Conservation (phyloP, 1,140 invertebrate genomes). For the Chionoecetes opilio region DNA sequence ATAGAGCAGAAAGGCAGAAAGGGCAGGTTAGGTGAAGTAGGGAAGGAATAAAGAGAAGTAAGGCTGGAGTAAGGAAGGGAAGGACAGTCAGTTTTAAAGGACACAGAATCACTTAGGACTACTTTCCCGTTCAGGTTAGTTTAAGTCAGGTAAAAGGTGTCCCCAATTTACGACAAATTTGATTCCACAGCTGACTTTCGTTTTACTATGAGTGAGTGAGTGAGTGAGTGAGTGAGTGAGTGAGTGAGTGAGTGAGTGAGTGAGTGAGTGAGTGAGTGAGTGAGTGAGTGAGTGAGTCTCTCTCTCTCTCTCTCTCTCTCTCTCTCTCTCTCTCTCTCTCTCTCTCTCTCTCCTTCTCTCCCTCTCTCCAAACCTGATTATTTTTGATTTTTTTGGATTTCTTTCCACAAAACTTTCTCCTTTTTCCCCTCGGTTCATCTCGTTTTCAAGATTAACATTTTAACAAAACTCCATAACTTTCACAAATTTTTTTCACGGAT, state of each 20-base stretch:
- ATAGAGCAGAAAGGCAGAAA: neutral
- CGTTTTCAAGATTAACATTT: no score
- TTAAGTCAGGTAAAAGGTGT: neutral
- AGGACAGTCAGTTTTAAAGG: neutral
- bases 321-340: constrained; percentile 8
- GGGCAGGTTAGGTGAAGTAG: neutral
- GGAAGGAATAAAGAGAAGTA: neutral
- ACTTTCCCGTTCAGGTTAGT: no score
- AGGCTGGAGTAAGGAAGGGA: neutral
- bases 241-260: no score
- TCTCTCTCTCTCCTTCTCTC: neutral
- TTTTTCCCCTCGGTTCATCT: no score
- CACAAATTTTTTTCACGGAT: no score
- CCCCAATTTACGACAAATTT: neutral
- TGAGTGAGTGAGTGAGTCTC: neutral
- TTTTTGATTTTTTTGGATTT: no score
- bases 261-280: no score
- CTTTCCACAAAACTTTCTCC: no score
- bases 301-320: neutral
- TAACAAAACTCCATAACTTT: no score
- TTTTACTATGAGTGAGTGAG: neutral
- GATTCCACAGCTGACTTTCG: neutral
- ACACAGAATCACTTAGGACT: neutral
- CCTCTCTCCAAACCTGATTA: neutral
- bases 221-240: no score